These are phyloP conservation scores for Camptogramma bilineatum DNA, from an alignment of 2,888 invertebrate genomes.

Conservation along the genomic window DNA sequence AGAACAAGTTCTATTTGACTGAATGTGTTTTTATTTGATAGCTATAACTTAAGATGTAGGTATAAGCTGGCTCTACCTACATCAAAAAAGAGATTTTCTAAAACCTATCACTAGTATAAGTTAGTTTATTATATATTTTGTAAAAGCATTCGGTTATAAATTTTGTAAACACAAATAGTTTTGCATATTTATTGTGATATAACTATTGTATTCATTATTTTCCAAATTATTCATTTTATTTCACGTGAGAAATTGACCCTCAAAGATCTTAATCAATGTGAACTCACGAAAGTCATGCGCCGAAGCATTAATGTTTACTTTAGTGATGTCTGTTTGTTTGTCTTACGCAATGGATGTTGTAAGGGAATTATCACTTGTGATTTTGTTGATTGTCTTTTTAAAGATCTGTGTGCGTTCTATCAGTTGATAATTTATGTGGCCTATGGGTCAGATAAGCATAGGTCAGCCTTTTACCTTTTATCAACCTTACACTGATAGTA, in stretches of 20 bases:
- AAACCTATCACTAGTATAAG: too few species aligned
- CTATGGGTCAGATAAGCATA: background rate
- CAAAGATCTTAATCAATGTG: constrained; percentile 71
- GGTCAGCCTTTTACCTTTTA: constrained; percentile 1
- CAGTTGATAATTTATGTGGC: constrained; percentile 4
- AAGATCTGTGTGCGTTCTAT: constrained; percentile 33
- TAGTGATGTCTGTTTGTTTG: constrained; percentile 54
- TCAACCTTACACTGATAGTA: too few species aligned
- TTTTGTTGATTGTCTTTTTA: constrained; percentile 41
- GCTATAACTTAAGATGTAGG: too few species aligned
- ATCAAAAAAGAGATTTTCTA: too few species aligned
- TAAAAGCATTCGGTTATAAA: too few species aligned
- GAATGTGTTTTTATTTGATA: too few species aligned
- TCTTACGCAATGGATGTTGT: constrained; percentile 54
- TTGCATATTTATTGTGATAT: too few species aligned
- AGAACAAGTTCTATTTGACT: too few species aligned
- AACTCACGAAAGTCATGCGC: constrained; percentile 68
- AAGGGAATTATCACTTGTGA: constrained; percentile 56
- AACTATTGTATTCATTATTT: background rate
- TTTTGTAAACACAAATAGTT: too few species aligned
- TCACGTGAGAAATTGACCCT: constrained; percentile 53
- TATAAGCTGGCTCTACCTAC: too few species aligned
- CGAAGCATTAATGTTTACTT: constrained; percentile 56
- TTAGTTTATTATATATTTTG: too few species aligned
- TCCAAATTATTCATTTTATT: background rate